Evolutionary conservation across 2,113 vertebrate species (phyloP), one percentile per base, ranked within the genome.

Genomic region (Myiozetetes cayanensis): DNA sequence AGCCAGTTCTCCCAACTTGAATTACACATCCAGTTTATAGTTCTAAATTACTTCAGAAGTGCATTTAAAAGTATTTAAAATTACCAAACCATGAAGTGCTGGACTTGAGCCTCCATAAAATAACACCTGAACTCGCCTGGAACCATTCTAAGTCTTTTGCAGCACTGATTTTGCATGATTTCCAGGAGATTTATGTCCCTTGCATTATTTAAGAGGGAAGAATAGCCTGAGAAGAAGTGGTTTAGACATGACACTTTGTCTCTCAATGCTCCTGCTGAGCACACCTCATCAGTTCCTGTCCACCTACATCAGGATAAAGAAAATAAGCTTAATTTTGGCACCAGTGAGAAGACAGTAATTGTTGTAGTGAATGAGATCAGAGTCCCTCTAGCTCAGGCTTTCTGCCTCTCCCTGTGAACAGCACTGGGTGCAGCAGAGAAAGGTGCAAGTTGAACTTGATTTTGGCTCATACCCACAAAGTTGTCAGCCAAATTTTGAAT

Each of bases 401-500:
- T 49, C 72, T 86, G 93, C 78, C 80, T 95, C 81, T 53, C 5
- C 0, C 78, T 61, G 78, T 1, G 23, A 91, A 31, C 58, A 89
- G 83, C 65, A 43, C 63, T 71, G 78, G 87, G 66, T 75, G 81
- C 81, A 85, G 58, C 89, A 53, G 27, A 88, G 59, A 81, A 94
- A 93, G 90, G 94, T 96, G 88, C 85, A 89, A 93, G 83, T 27
- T 93, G 68, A 92, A 87, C 83, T 90, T 56, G 12, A 37, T 90
- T 90, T 44, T 97, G 94, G 85, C 94, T 93, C 83, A 4, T 20
- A 37, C 76, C 93, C 94, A 95, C 66, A 4, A 93, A 96, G 76
- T 43, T 96, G 95, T 96, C 96, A 96, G 87, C 75, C 93, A 77
- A 81, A 88, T 88, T 83, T 58, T 39, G 61, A 78, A 83, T 53